Evolutionary conservation across 1,140 invertebrate species (phyloP), one percentile per base, ranked within the genome.

Genomic region (Oncopodura yosiiana): DNA sequence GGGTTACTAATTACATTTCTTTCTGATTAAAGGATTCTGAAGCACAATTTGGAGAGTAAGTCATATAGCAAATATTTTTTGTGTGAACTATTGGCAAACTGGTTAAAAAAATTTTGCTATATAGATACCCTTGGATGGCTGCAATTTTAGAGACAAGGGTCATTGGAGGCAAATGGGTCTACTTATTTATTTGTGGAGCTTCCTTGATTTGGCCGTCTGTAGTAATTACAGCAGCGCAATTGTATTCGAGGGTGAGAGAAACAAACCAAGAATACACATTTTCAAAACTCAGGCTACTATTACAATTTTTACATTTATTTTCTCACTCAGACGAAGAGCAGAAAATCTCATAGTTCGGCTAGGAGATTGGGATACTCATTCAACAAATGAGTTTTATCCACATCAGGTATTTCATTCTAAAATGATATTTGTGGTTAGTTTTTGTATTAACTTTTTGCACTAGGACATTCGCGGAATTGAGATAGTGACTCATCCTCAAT

Each of bases 111-210:
- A n/a, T n/a, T n/a, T n/a, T n/a, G n/a, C n/a, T n/a, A n/a, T n/a
- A n/a, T n/a, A n/a, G n/a, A 67, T 88, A 87, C 67, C 84, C 85
- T 0, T 88, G 85, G 84, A 86, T 86, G 83, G 79, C 84, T 0
- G 85, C 84, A 0, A 73, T 90, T 44, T 69, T 89, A 6, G 77
- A 73, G 65, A 75, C 73, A 66, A 75, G 81, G 26, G 4, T 42
- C 6, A 24, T 58, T 14, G 16, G 75, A 3, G 69, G 74, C 0
- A 37, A 27, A 27, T 45, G 34, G 37, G 74, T 80, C 3, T 83
- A 84, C 65, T 76, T 84, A 49, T 63, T 60, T 58, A 5, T 60
- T 49, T 86, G 84, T 49, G 86, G 85, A 0, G 85, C 81, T 2
- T 77, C 84, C 6, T 69, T 89, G 5, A 83, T 89, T 55, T 80